These are phyloP conservation scores for Formica selysi DNA, from an alignment of 1,140 invertebrate genomes.

Conservation along the genomic window DNA sequence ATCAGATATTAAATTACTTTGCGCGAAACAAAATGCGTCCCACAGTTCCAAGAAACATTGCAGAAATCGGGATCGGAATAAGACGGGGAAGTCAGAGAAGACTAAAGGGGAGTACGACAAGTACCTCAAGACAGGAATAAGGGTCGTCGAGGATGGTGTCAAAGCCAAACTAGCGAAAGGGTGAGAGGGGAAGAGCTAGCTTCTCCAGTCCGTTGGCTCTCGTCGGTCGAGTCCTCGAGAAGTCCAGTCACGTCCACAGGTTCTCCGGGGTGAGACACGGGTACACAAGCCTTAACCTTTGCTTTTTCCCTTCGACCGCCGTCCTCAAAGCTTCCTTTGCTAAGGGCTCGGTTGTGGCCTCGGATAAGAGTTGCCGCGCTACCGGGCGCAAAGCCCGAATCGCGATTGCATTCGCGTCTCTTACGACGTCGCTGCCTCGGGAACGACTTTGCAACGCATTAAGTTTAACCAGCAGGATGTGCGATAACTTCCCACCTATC, in stretches of 20 bases:
- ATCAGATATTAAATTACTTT: neutral
- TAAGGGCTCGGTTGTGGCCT: slow-evolving; percentile 38
- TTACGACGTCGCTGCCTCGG: slow-evolving; percentile 1
- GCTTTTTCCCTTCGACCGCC: slow-evolving; percentile 68
- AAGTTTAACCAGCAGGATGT: slow-evolving; percentile 56
- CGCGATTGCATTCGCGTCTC: slow-evolving; percentile 30
- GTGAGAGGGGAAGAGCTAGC: slow-evolving; percentile 57
- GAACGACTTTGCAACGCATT: slow-evolving; percentile 66
- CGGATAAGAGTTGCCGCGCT: neutral
- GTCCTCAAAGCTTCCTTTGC: slow-evolving; percentile 52
- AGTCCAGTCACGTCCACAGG: slow-evolving; percentile 82
- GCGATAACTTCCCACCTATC: slow-evolving; percentile 9
- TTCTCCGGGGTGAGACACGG: slow-evolving; percentile 80
- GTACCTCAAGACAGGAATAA: slow-evolving; percentile 42
- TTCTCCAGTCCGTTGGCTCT: slow-evolving; percentile 78
- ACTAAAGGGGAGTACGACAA: neutral
- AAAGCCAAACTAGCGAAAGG: slow-evolving; percentile 69
- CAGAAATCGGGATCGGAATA: slow-evolving; percentile 2
- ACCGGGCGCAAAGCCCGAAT: neutral
- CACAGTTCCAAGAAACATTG: neutral
- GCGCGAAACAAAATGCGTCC: neutral
- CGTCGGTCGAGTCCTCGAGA: slow-evolving; percentile 72
- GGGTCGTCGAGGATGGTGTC: slow-evolving; percentile 68
- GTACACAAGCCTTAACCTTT: slow-evolving; percentile 81
- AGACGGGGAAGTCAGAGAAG: neutral